phyloP scores from a whole-genome alignment of 1,140 invertebrate species.

The Diorhabda sublineata region DNA sequence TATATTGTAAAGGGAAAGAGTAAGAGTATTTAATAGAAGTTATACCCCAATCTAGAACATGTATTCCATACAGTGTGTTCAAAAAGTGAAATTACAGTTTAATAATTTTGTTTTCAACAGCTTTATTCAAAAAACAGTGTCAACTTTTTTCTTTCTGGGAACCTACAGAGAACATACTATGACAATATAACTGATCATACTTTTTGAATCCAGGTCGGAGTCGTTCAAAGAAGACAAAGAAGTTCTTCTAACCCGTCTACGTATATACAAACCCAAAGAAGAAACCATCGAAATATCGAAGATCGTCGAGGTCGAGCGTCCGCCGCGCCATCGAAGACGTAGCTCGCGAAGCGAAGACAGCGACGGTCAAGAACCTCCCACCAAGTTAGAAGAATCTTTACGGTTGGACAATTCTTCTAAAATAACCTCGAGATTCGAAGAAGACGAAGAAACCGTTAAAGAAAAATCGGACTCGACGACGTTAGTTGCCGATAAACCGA shows the following conservation, averaged over 20 bases:
- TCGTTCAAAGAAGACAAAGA: slow-evolving; percentile 66
- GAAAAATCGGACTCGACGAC: not conserved
- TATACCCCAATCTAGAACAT: too few species aligned
- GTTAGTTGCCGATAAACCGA: not conserved
- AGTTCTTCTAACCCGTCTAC: slow-evolving; percentile 39
- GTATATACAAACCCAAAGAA: slow-evolving; percentile 40
- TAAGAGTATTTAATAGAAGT: too few species aligned
- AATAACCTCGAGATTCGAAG: slow-evolving; percentile 5
- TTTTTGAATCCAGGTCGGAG: slow-evolving; percentile 58
- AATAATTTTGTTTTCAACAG: too few species aligned
- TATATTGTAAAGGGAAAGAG: too few species aligned
- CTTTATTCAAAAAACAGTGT: too few species aligned
- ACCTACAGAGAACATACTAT: too few species aligned
- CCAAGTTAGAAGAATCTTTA: slow-evolving; percentile 5
- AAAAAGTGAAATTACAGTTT: too few species aligned
- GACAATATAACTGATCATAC: not conserved
- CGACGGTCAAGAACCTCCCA: slow-evolving; percentile 10
- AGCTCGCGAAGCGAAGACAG: slow-evolving; percentile 28
- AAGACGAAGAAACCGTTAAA: slow-evolving; percentile 4
- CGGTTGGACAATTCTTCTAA: not conserved
- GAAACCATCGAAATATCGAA: slow-evolving; percentile 6
- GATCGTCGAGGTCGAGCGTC: slow-evolving; percentile 1
- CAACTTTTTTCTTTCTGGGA: too few species aligned
- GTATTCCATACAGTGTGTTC: too few species aligned
- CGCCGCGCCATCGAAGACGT: slow-evolving; percentile 22